Conservation (phyloP, 92 coral and sea anemone species). For the Epizoanthus scotinus region DNA sequence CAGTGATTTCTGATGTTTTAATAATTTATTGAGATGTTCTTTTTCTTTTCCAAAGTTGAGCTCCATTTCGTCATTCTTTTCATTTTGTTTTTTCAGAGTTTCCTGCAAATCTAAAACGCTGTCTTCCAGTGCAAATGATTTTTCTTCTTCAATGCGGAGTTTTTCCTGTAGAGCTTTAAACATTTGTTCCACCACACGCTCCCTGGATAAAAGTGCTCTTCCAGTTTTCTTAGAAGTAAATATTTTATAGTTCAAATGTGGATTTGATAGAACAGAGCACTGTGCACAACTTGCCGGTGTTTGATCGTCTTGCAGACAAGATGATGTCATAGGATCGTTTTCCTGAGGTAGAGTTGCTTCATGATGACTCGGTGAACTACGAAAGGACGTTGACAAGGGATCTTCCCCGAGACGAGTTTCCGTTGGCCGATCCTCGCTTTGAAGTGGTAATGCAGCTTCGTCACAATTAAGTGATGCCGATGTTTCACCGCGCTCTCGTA, state of each 20-base stretch:
- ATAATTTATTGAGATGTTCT: slow-evolving; percentile 26
- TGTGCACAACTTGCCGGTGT: not conserved
- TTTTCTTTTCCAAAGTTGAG: slow-evolving; percentile 38
- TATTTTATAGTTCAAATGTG: not conserved
- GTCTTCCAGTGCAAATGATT: slow-evolving; percentile 37
- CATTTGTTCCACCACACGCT: not conserved
- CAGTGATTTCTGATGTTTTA: slow-evolving; percentile 33
- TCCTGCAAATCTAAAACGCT: slow-evolving; percentile 34
- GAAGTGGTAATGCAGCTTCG: not conserved
- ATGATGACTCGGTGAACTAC: not conserved
- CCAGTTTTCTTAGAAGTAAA: not conserved
- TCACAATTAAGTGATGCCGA: not conserved
- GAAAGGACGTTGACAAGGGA: not conserved
- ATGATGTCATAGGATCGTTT: not conserved
- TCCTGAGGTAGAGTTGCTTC: not conserved
- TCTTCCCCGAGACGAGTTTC: not conserved
- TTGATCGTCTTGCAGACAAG: not conserved
- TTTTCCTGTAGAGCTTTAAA: not conserved
- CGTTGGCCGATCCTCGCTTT: no score
- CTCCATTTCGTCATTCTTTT: slow-evolving; percentile 45
- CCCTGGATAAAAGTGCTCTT: not conserved
- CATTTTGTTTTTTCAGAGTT: slow-evolving; percentile 28
- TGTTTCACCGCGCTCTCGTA: not conserved
- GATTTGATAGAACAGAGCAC: not conserved
- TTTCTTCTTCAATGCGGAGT: slow-evolving; percentile 22